Evolutionary conservation across 2,797 vertebrate species (phyloP), one percentile per base, ranked within the genome.

Genomic region (Mallotus villosus): DNA sequence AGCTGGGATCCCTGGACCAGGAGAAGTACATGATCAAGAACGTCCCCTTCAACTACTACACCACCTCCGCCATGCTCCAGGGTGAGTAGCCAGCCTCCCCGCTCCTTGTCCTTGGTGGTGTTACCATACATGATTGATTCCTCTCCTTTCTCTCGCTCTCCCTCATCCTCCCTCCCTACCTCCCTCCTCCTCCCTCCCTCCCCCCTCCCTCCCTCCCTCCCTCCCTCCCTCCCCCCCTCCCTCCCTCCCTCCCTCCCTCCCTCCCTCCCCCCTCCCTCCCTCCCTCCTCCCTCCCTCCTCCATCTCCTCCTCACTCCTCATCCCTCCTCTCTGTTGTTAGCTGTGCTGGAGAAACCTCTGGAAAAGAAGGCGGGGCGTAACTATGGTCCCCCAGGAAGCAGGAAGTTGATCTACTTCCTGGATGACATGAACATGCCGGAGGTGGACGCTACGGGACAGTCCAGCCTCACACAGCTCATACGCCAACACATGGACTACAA

Each of bases 31-130:
- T 94, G 79, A 92, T 99, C 74, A 96, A 94, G 86, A 98, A 95
- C 1, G 94, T 97, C 8, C 95, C 95, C 0, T 95, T 98, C 73
- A 99, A 99, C 90, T 99, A 95, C 80, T 98, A 98, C 78, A 99
- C 97, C 70, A 97, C 96, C 0, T 97, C 97, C 0, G 95, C 95
- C 2, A 94, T 96, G 96, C 93, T 99, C 53, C 97, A 99, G 89
- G 97, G 97, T 99, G 87, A 76, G 86, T 9, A 41, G 37, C 37
- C 37, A 9, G 37, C 9, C 16, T 58, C 21, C 58, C 58, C 16
- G 21, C 12, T 25, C 6, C 24, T 24, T 14, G 9, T n/a, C 57
- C 2, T 24, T 5, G n/a, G 24, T 12, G 6, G 0, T n/a, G 2
- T 11, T 60, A 14, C 21, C 21, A 16, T 41, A 64, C 17, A 24